Evolutionary conservation across 2,888 invertebrate species (phyloP).

Genomic region (Melitaea athalia): DNA sequence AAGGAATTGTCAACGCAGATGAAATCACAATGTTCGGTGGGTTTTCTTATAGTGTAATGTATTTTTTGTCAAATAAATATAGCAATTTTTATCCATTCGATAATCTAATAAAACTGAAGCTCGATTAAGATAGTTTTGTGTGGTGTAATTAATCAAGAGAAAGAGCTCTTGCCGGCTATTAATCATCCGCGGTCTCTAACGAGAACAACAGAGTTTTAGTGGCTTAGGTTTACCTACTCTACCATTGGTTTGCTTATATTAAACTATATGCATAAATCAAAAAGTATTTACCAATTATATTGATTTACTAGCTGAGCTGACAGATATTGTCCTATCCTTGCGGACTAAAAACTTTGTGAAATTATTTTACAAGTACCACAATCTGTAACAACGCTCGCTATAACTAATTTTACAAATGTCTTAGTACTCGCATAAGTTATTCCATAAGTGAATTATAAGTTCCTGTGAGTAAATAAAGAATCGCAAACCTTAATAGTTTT

Average conservation of each 20-base stretch:
- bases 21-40: too few species aligned
- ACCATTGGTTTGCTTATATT: neutral
- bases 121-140: slow-evolving; percentile 1
- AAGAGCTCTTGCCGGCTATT: slow-evolving; percentile 12
- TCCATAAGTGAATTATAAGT: too few species aligned
- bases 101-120: slow-evolving; percentile 2
- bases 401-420: too few species aligned
- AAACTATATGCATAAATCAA: neutral
- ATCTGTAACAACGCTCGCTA: too few species aligned
- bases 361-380: too few species aligned
- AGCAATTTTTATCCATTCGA: neutral
- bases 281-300: neutral
- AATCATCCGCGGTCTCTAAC: slow-evolving; percentile 15
- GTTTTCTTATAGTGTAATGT: neutral
- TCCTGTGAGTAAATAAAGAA: too few species aligned
- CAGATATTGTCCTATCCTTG: too few species aligned
- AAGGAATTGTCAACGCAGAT: too few species aligned
- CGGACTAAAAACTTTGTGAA: too few species aligned
- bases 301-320: too few species aligned
- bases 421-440: too few species aligned
- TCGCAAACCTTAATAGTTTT: too few species aligned
- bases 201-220: slow-evolving; percentile 11
- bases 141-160: slow-evolving; percentile 12
- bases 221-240: neutral
- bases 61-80: neutral